Evolutionary conservation across 2,888 invertebrate genomes (phyloP), one percentile per base, ranked within the genome.

Genomic region (Escarpia spicata): DNA sequence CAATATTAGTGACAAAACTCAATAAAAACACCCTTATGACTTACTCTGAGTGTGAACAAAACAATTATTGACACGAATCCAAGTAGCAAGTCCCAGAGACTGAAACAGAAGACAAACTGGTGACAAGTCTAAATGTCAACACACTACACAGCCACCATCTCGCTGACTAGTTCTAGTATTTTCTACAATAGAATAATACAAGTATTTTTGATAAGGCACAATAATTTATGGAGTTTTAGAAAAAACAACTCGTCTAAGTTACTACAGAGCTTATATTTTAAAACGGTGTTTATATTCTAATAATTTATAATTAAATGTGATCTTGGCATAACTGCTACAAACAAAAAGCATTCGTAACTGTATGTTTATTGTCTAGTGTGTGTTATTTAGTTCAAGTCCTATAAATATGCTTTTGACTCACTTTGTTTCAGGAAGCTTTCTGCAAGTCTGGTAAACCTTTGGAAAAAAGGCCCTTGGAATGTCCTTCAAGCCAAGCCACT

Each of bases 31-130:
- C 19, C 75, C 75, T 26, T 75, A 6, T 75, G 19, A 75, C 75
- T 92, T 91, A 94, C 94, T 93, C 94, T 94, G 93, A 94, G 93
- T 31, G 92, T n/a, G 92, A 92, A 94, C 31, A 94, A 92, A 43
- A 94, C 60, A 31, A 94, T 91, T 93, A 94, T 92, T 89, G 92
- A 92, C 31, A 93, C 92, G 9, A 93, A 45, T 37, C 94, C 94
- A n/a, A 94, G 92, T 3, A 93, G 37, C 58, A 93, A 93, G 91
- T 94, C 94, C 91, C 92, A 93, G 37, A 93, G n/a, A 15, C 94
- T 94, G 93, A 75, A 93, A 92, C 75, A 75, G n/a, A 75, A 4
- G 52, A 52, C 52, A 75, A 75, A 6, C 75, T 75, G 75, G 26
- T 75, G 75, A 75, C 75, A 75, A 75, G 2, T 12, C 52, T 12